A percentile compares a stretch with the other conserved stretches of the same genome.
These are phyloP conservation scores for Dendroctonus ponderosae DNA, from an alignment of 1,140 invertebrate genomes.

Conservation along the genomic window DNA sequence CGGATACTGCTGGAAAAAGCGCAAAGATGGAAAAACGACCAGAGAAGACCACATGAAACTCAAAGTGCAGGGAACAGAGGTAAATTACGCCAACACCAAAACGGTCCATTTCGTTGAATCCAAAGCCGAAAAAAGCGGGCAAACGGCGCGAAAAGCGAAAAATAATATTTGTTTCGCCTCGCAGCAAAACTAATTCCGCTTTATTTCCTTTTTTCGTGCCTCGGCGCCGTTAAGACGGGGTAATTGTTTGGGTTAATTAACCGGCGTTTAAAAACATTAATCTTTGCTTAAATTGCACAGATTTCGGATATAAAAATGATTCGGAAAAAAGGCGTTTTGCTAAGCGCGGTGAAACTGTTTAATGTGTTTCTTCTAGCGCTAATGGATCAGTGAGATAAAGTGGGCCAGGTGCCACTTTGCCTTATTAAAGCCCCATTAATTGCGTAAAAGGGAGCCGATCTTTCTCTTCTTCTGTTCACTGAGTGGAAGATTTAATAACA, in stretches of 20 bases:
- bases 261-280: constrained; percentile 38
- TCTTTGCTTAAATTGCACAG: constrained; percentile 38
- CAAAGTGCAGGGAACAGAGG: constrained; percentile 95
- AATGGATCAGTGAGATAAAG: constrained; percentile 37
- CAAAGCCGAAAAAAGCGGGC: constrained; percentile 6
- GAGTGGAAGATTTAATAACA: too few species aligned
- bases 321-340: constrained; percentile 33
- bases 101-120: constrained; percentile 8
- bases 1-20: constrained; percentile 98
- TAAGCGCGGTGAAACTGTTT: constrained; percentile 39
- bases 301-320: constrained; percentile 33
- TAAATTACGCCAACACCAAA: constrained; percentile 46
- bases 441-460: too few species aligned
- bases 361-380: constrained; percentile 40
- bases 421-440: too few species aligned
- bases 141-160: constrained; percentile 23
- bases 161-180: constrained; percentile 29
- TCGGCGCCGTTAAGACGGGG: constrained; percentile 30
- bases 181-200: constrained; percentile 25
- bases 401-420: constrained; percentile 37
- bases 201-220: constrained; percentile 32
- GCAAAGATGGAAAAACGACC: constrained; percentile 97
- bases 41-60: constrained; percentile 99
- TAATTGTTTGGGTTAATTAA: constrained; percentile 39
- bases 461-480: too few species aligned